Base-by-base conservation (phyloP, 2,888 invertebrate species). In the Monochamus alternatus region DNA sequence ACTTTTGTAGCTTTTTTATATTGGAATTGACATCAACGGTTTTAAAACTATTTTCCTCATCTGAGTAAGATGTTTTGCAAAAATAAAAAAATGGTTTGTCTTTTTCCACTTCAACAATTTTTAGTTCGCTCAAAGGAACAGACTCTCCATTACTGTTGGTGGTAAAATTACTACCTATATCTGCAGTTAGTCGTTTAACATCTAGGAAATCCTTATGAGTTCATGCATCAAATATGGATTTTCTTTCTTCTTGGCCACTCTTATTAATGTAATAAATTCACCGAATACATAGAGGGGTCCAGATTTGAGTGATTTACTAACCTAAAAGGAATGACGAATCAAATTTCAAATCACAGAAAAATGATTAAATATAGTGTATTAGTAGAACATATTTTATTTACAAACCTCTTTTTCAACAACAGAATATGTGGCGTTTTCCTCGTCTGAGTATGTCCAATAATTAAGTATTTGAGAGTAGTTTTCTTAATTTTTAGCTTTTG, bases 241-340 rank as follows among this genome's bases (percentile, higher is more conserved):
- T 47, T 9, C 47, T 47, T 47, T 47, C 9, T 9, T 47, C 47
- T 47, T 47, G 5, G 47, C 47, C 47, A 47, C 47, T 47, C 47
- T 47, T 8, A 47, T 43, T 30, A 55, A 60, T 60, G 58, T 10
- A 44, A 38, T 30, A 43, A 60, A 70, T 32, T 22, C 12, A 60
- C 3, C 32, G 31, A 43, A n/a, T 30, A 31, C 14, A 38, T 14
- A 52, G 10, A 51, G 14, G 43, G 52, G 58, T 3, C 58, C 59
- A 59, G 14, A 55, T 10, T 58, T 58, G 8, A 51, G 7, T 63
- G 44, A 4, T 71, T 60, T 52, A 52, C 9, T 12, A 52, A 52
- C n/a, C 52, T 52, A 12, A 52, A 52, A 52, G 5, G 8, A 52
- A n/a, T 10, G 7, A 8, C 12, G n/a, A n/a, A n/a, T 52, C 12